Percentiles rank a stretch among this genome's conserved stretches.
phyloP scores from a whole-genome alignment of 2,113 vertebrate genomes.

The Pluvianellus socialis region DNA sequence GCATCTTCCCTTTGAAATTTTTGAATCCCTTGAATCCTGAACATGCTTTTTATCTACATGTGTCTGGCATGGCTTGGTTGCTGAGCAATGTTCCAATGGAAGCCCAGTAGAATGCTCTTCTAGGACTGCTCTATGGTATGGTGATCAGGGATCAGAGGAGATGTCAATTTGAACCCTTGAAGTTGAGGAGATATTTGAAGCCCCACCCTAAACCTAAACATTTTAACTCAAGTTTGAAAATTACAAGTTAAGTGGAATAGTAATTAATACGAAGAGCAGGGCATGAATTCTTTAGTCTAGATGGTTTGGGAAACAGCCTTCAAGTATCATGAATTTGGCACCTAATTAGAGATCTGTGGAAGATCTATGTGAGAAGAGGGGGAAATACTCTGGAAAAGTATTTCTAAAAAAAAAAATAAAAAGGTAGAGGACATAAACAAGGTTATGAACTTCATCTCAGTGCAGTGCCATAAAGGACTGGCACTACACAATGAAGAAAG shows the following conservation, averaged over 20 bases:
- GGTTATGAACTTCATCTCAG: neutral
- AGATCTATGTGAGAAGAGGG: neutral
- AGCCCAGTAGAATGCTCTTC: neutral
- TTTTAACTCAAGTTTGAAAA: neutral
- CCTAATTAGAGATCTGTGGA: neutral
- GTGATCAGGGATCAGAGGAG: neutral
- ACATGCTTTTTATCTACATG: neutral
- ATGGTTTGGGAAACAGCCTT: neutral
- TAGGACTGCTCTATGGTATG: neutral
- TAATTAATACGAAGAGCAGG: neutral
- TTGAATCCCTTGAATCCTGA: neutral
- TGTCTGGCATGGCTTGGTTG: neutral
- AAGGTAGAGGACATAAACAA: neutral
- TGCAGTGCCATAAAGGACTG: neutral
- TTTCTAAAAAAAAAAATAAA: neutral
- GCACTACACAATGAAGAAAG: neutral
- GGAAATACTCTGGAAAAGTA: neutral
- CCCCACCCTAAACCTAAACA: neutral
- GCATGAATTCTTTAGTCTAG: neutral
- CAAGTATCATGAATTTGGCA: neutral
- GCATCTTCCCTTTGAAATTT: neutral
- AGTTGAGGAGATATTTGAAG: neutral
- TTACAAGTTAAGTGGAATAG: neutral
- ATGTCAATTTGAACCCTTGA: neutral
- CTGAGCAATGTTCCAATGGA: neutral